Base-by-base conservation (phyloP, 2,888 invertebrate species). In the Macrophya alboannulata region DNA sequence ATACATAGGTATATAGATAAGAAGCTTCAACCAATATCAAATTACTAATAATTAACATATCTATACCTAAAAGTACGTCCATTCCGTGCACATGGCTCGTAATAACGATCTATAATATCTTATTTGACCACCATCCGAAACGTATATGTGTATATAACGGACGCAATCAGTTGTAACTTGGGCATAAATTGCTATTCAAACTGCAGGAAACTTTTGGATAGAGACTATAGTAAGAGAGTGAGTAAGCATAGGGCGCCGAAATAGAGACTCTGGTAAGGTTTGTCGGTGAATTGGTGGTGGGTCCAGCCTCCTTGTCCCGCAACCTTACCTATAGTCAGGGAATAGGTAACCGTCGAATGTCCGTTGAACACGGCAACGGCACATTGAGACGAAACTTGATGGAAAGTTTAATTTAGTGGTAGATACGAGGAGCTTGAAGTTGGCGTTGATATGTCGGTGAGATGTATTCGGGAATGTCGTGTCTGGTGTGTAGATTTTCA, bases 251-350 rank as follows among this genome's bases (percentile, higher is more conserved):
- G 62, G 81, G 77, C 48, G 51, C 3, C 4, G 37, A 15, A 62
- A 40, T 62, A 62, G 43, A 40, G 15, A 21, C 62, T 15, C 62
- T 51, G 77, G 51, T 51, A 55, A 31, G 37, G 81, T 81, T 81
- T 81, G 81, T 81, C 21, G 43, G 81, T 81, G 81, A 43, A 81
- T 81, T 77, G 77, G 51, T 31, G 77, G 51, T 77, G 51, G 48
- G 55, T 37, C 31, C 77, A 77, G 55, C 37, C 37, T 77, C 72
- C 43, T 74, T 74, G 72, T 74, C 72, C 72, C 72, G 55, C 77
- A 77, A 55, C 77, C 51, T 55, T 55, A 31, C 51, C 37, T 55
- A 31, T 31, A 77, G 77, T 51, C 55, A 55, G 72, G 45, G 0
- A 45, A 21, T 45, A 74, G 72, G 21, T 74, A 31, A 81, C 81